These are phyloP conservation scores for Spodoptera litura DNA, from an alignment of 1,140 invertebrate genomes.

Conservation along the genomic window DNA sequence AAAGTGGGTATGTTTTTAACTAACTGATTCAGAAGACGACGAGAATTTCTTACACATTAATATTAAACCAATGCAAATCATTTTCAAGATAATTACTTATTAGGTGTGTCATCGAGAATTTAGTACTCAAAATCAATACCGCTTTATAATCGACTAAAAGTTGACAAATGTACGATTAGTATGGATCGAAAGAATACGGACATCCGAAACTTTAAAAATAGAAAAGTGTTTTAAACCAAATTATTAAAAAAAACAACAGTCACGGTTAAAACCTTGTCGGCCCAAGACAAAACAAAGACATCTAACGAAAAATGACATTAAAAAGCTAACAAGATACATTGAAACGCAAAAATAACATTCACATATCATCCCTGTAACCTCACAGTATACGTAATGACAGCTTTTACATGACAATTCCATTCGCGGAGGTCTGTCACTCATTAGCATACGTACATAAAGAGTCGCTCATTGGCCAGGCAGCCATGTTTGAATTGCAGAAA, in stretches of 20 bases:
- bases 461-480: constrained; percentile 68
- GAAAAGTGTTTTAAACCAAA: not conserved
- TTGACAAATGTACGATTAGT: no score
- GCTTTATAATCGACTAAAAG: no score
- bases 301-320: constrained; percentile 28
- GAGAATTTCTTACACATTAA: no score
- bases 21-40: no score
- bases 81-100: no score
- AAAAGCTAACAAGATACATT: constrained; percentile 59
- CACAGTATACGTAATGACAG: constrained; percentile 74
- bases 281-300: not conserved
- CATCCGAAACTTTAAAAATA: not conserved
- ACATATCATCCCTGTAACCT: constrained; percentile 62
- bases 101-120: no score
- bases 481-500: constrained; percentile 77
- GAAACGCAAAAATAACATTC: constrained; percentile 76
- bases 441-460: constrained; percentile 82
- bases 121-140: no score
- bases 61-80: no score
- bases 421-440: constrained; percentile 78
- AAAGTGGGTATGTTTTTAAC: no score
- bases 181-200: no score
- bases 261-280: not conserved
- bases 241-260: no score
- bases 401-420: constrained; percentile 84